Percentiles rank a stretch among this genome's conserved stretches.
Evolutionary conservation across 2,113 vertebrate genomes (phyloP).

Genomic region (Oreochromis spilurus): DNA sequence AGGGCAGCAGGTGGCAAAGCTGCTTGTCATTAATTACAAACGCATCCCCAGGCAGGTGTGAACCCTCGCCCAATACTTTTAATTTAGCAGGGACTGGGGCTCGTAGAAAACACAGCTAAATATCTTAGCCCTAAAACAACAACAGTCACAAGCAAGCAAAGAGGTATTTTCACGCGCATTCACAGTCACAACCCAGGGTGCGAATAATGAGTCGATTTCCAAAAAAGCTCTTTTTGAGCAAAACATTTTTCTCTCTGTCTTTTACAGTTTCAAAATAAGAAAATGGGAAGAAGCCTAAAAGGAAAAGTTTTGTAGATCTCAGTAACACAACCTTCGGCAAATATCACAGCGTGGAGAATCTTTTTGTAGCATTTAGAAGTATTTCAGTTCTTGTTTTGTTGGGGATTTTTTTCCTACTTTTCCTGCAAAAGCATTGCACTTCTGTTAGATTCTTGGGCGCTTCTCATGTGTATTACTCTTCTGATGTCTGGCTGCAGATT

Average conservation of each 20-base stretch:
- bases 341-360: neutral
- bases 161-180: neutral
- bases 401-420: neutral
- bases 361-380: neutral
- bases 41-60: neutral
- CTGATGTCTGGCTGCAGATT: too few relatives aligned
- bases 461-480: neutral
- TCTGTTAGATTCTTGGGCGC: neutral
- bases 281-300: neutral
- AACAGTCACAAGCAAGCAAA: neutral
- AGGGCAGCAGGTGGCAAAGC: slow-evolving; percentile 62
- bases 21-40: slow-evolving; percentile 56
- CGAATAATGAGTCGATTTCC: neutral
- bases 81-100: neutral
- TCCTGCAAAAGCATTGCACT: neutral
- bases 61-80: neutral
- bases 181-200: neutral
- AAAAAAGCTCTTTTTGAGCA: neutral
- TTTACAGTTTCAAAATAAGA: neutral
- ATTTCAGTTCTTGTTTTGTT: neutral
- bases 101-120: neutral
- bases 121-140: neutral
- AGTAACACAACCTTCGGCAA: neutral
- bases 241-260: neutral
- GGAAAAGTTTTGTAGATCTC: neutral